Base-by-base conservation (phyloP, 1,140 invertebrate species). In the Conus betulinus region DNA sequence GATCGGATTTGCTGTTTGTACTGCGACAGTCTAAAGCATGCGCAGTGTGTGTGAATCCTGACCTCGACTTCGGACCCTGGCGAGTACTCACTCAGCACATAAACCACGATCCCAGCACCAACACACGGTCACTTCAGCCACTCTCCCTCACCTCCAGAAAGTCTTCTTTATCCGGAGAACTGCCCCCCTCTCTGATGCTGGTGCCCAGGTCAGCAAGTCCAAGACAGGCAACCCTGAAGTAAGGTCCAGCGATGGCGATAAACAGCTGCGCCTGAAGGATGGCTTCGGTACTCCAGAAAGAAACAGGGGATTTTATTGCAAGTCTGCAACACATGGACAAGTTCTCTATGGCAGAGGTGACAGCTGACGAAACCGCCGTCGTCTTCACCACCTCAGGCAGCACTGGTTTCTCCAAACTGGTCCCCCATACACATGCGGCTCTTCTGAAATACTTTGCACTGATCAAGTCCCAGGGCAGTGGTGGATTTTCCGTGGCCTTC, bases 321-420 rank as follows among this genome's bases (percentile, higher is more conserved):
- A 20, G 27, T 8, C 25, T 85, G 13, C 8, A 71, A 52, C 4
- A 6, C 23, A 13, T 53, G 25, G 53, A 87, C 53, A n/a, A 8
- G 5, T 79, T 53, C 52, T 55, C 51, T 52, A 25, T 6, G 27
- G 76, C 39, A 11, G 52, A 67, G 0, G 51, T 63, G 10, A 81
- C 23, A 3, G 0, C 52, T n/a, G 79, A 79, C 20, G 86, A 87
- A 39, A 11, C 78, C 15, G 51, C 6, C 25, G 25, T 25, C n/a
- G 60, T 87, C 5, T 87, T 87, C 60, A 87, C 86, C 23, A 81
- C 86, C 8, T 87, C 86, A 13, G 86, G 86, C 6, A 87, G 86
- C 53, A 60, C 86, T 5, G 86, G 86, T 0, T 87, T 81, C 52
- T 79, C 86, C 20, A 87, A 87, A 27, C 86, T 87, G 5, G 86